phyloP scores from a whole-genome alignment of 2,888 invertebrate genomes.

The Drepanosiphum platanoidis region DNA sequence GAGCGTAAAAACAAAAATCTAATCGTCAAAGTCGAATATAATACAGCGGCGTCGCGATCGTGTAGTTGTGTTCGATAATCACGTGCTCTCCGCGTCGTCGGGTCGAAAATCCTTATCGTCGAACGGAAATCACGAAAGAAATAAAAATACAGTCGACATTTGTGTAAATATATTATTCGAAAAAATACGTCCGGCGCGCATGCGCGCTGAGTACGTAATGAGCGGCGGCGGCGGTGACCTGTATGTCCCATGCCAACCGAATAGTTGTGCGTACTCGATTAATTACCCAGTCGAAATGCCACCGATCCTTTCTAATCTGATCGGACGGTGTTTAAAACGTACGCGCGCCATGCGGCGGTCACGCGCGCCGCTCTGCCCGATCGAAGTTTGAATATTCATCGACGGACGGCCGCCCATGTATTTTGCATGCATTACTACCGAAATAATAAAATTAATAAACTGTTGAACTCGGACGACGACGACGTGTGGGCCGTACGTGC shows the following conservation, averaged over 20 bases:
- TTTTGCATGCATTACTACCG: constrained; percentile 53
- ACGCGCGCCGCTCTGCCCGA: constrained; percentile 31
- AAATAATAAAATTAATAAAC: constrained; percentile 29
- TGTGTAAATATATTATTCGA: constrained; percentile 21
- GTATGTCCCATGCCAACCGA: constrained; percentile 43
- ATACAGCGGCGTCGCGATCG: no score
- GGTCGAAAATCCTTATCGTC: background rate
- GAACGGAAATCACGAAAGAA: background rate
- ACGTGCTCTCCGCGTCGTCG: no score
- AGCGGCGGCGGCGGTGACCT: constrained; percentile 46
- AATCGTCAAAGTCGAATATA: no score
- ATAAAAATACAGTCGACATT: background rate
- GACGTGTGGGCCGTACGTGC: background rate
- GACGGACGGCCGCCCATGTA: background rate
- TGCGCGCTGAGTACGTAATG: constrained; percentile 23
- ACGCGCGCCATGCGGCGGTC: constrained; percentile 32
- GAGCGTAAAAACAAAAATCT: no score
- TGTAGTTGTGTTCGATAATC: no score
- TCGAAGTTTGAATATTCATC: constrained; percentile 37
- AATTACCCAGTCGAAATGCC: constrained; percentile 43
- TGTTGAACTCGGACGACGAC: background rate
- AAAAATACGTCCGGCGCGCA: constrained; percentile 36
- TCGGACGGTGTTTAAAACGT: constrained; percentile 40
- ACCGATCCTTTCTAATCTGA: constrained; percentile 55
- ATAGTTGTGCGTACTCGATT: constrained; percentile 56